A percentile compares a stretch with the other conserved stretches of the same genome.
Evolutionary conservation across 1,140 invertebrate genomes (phyloP).

Genomic region (Aphis craccivora): DNA sequence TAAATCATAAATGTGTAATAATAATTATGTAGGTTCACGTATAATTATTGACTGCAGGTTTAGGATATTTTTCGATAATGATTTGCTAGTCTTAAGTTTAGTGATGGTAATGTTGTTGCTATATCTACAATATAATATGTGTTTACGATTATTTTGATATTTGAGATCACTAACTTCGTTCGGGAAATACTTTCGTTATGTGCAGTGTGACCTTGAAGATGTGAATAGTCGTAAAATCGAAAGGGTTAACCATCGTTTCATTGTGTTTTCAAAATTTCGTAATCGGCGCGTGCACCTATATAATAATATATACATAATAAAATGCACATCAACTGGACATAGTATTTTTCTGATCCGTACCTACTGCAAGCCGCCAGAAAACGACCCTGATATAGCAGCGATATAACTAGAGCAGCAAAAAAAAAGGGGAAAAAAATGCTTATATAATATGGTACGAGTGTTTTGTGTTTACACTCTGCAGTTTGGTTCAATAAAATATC

Average conservation of each 20-base stretch:
- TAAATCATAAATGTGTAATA: too few relatives aligned
- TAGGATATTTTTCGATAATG: not conserved
- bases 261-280: constrained; percentile 37
- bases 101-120: not conserved
- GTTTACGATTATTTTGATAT: constrained; percentile 30
- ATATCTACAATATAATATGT: not conserved
- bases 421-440: not conserved
- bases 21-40: not conserved
- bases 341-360: not conserved
- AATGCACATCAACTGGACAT: not conserved
- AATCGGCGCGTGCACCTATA: constrained; percentile 19
- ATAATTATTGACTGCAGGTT: not conserved
- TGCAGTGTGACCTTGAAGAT: constrained; percentile 30
- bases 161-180: constrained; percentile 9
- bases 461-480: constrained; percentile 8
- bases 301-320: not conserved
- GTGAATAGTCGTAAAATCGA: constrained; percentile 44
- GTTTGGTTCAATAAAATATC: constrained; percentile 35
- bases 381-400: constrained; percentile 12
- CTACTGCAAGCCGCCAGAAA: not conserved
- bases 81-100: not conserved
- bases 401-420: constrained; percentile 47
- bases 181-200: not conserved
- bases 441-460: not conserved
- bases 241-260: constrained; percentile 33